A percentile compares a stretch with the other conserved stretches of the same genome.
Conservation (phyloP, 2,888 invertebrate genomes). For the Ganaspis brasiliensis region DNA sequence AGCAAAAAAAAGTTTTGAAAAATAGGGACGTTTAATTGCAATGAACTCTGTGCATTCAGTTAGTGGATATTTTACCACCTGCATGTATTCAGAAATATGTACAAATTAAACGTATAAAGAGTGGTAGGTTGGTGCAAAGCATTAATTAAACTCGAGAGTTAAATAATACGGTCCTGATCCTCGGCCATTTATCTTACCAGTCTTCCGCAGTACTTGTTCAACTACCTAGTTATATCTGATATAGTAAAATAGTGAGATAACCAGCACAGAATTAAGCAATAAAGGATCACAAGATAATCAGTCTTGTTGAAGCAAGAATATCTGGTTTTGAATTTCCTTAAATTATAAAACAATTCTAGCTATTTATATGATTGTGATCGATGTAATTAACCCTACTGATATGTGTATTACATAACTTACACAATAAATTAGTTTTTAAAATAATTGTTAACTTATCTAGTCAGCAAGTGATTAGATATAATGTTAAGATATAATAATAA, state of each 20-base stretch:
- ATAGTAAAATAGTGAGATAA: slow-evolving; percentile 44
- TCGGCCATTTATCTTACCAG: slow-evolving; percentile 55
- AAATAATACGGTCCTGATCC: slow-evolving; percentile 69
- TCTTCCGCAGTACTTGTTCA: slow-evolving; percentile 27
- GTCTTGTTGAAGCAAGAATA: not conserved
- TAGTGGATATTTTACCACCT: slow-evolving; percentile 6
- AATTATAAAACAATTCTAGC: no score
- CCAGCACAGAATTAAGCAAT: slow-evolving; percentile 38
- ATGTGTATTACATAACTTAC: no score
- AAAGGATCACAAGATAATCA: slow-evolving; percentile 3
- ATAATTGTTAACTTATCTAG: no score
- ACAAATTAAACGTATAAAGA: not conserved
- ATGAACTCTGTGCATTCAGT: slow-evolving; percentile 25
- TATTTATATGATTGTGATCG: no score
- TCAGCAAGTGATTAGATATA: no score
- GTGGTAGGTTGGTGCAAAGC: slow-evolving; percentile 41
- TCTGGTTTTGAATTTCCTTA: not conserved
- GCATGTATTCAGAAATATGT: slow-evolving; percentile 26
- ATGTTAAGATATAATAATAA: no score
- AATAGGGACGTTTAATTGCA: slow-evolving; percentile 21
- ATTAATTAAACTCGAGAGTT: slow-evolving; percentile 68
- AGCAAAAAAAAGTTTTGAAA: not conserved
- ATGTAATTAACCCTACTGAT: no score
- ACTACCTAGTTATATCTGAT: slow-evolving; percentile 40
- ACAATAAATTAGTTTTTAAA: no score